Conservation (phyloP, 2,888 invertebrate genomes). For the Gonocerus acuteangulatus region DNA sequence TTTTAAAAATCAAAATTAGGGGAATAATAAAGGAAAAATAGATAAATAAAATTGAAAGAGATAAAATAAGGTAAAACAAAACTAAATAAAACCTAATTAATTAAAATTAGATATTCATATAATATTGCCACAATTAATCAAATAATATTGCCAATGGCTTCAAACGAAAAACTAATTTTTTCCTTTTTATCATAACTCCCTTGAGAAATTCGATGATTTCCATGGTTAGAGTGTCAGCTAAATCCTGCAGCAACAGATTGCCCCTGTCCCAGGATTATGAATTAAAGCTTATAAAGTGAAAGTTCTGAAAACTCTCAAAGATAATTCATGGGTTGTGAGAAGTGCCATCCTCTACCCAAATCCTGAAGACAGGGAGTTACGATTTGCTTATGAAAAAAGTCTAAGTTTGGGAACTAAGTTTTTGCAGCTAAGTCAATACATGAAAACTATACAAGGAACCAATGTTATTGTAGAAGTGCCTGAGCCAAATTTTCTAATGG, state of each 20-base stretch:
- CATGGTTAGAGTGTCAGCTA: slow-evolving; percentile 31
- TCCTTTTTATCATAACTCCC: slow-evolving; percentile 15
- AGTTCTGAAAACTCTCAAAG: slow-evolving; percentile 26
- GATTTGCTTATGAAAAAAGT: slow-evolving; percentile 24
- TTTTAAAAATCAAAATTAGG: too few species aligned
- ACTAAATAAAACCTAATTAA: too few species aligned
- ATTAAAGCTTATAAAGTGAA: slow-evolving; percentile 31
- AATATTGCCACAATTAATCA: too few species aligned
- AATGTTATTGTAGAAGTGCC: slow-evolving; percentile 37
- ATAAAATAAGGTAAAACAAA: too few species aligned
- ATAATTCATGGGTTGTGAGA: slow-evolving; percentile 27
- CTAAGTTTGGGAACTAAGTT: slow-evolving; percentile 32
- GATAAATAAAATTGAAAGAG: too few species aligned
- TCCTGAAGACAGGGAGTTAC: slow-evolving; percentile 25
- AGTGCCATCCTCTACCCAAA: slow-evolving; percentile 21
- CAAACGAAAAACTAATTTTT: too few species aligned
- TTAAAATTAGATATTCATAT: too few species aligned
- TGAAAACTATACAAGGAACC: slow-evolving; percentile 29
- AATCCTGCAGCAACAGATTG: slow-evolving; percentile 33
- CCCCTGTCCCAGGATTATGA: slow-evolving; percentile 23
- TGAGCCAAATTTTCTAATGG: slow-evolving; percentile 35
- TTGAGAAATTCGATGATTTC: slow-evolving; percentile 35
- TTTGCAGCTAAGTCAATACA: slow-evolving; percentile 30
- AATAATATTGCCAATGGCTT: too few species aligned
- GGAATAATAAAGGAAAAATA: too few species aligned